A percentile compares a stretch with the other conserved stretches of the same genome.
phyloP scores from a whole-genome alignment of 2,888 invertebrate species.

The Scrobipalpa costella region DNA sequence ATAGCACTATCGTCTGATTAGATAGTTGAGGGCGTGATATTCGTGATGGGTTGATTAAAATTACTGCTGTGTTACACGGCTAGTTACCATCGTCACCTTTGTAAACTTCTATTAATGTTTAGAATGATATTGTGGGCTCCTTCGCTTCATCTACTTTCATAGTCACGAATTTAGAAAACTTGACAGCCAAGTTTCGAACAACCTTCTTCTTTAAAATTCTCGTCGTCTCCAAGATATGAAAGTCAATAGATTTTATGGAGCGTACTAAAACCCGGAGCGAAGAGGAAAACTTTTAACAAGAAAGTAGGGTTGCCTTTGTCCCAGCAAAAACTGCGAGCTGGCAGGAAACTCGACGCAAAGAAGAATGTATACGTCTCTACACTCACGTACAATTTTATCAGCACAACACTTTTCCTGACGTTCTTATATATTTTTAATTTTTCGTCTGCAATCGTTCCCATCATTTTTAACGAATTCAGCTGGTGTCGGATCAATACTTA shows the following conservation, averaged over 20 bases:
- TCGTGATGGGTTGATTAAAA: not conserved
- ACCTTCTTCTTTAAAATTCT: constrained; percentile 19
- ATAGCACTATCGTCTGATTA: constrained; percentile 10
- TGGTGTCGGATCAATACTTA: not conserved
- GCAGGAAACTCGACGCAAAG: constrained; percentile 12
- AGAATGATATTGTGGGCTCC: not conserved
- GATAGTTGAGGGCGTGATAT: constrained; percentile 14
- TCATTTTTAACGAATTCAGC: not conserved
- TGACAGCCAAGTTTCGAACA: not conserved
- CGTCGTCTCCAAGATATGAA: constrained; percentile 20
- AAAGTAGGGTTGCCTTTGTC: constrained; percentile 22
- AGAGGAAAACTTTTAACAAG: constrained; percentile 22
- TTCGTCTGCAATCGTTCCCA: no score
- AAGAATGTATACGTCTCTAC: not conserved
- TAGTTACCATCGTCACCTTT: not conserved
- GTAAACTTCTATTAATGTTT: not conserved
- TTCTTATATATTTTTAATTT: not conserved
- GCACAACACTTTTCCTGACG: not conserved
- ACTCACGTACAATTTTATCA: not conserved
- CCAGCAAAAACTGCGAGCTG: constrained; percentile 7
- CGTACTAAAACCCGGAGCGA: constrained; percentile 19
- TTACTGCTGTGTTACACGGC: not conserved
- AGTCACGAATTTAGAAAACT: not conserved
- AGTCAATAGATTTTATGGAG: constrained; percentile 24
- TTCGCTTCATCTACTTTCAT: not conserved